Evolutionary conservation across 30 jellyfish, hydroid and myxozoan species (phyloP).

Genomic region (Turritopsis rubra): DNA sequence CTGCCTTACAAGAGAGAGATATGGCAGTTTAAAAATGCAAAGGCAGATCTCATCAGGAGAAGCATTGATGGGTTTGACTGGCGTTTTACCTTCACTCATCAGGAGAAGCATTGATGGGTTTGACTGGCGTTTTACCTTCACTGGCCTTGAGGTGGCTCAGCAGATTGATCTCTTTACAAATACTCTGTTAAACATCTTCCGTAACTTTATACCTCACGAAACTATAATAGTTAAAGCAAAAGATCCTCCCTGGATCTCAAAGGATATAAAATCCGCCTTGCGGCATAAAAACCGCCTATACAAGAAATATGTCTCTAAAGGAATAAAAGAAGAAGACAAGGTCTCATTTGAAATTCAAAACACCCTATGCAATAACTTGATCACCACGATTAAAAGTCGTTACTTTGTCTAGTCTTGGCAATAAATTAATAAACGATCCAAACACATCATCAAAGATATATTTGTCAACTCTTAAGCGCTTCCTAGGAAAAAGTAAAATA

Average conservation of each 20-base stretch:
- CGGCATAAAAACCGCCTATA: conserved; percentile 2
- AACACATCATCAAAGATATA: neutral
- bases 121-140: neutral
- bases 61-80: conserved; percentile 4
- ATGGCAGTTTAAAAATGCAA: neutral
- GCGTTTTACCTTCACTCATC: neutral
- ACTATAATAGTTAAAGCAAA: neutral
- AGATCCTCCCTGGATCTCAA: conserved; percentile 2
- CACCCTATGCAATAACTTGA: neutral
- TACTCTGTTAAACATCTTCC: conserved; percentile 1
- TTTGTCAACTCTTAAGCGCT: neutral
- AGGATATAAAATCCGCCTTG: neutral
- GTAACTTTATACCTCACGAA: conserved; percentile 6
- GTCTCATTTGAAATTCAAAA: neutral
- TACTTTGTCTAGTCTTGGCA: neutral
- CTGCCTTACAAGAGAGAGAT: neutral
- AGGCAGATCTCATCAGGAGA: neutral
- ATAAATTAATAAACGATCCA: neutral
- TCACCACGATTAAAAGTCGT: neutral
- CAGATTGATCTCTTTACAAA: neutral
- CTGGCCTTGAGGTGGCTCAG: neutral
- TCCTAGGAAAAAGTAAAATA: neutral
- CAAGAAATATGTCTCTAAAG: conserved; percentile 8
- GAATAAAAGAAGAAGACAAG: neutral
- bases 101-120: neutral